These are phyloP conservation scores for Parapristionchus giblindavisi DNA, from an alignment of 2,888 invertebrate genomes.

Conservation along the genomic window DNA sequence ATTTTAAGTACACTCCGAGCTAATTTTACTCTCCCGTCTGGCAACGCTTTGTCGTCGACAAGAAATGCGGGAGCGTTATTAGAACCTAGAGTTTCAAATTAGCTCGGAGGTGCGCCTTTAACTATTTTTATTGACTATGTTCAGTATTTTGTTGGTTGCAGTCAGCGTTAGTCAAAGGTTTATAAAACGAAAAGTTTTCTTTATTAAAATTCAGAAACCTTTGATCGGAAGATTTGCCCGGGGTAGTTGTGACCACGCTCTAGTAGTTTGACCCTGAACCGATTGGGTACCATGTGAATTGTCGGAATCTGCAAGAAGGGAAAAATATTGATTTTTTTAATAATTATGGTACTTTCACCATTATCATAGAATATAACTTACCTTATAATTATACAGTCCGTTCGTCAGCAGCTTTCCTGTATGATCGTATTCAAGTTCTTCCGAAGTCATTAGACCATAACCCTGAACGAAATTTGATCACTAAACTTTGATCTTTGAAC, in stretches of 20 bases:
- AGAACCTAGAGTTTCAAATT: too few species aligned
- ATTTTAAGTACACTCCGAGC: neutral
- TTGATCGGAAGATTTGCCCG: conserved; percentile 90
- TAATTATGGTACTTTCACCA: neutral
- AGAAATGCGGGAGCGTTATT: too few species aligned
- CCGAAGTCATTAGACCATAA: conserved; percentile 87
- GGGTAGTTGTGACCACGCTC: conserved; percentile 84
- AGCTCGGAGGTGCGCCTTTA: too few species aligned
- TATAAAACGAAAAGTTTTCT: too few species aligned
- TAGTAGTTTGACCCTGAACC: conserved; percentile 88
- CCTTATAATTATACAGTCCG: conserved; percentile 89
- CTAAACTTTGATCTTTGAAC: too few species aligned
- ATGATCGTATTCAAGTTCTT: conserved; percentile 86
- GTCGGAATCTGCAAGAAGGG: conserved; percentile 78
- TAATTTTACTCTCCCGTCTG: too few species aligned
- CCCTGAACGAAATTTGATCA: conserved; percentile 74
- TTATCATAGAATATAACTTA: neutral
- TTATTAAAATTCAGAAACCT: conserved; percentile 74
- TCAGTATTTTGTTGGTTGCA: neutral
- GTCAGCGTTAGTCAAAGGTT: too few species aligned
- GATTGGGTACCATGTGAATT: conserved; percentile 86
- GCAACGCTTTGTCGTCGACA: too few species aligned
- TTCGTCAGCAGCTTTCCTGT: conserved; percentile 80
- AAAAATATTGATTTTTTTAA: neutral
- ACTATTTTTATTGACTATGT: too few species aligned